These are phyloP conservation scores for Pantelozetes paolii DNA, from an alignment of 2,888 invertebrate species.

Conservation along the genomic window DNA sequence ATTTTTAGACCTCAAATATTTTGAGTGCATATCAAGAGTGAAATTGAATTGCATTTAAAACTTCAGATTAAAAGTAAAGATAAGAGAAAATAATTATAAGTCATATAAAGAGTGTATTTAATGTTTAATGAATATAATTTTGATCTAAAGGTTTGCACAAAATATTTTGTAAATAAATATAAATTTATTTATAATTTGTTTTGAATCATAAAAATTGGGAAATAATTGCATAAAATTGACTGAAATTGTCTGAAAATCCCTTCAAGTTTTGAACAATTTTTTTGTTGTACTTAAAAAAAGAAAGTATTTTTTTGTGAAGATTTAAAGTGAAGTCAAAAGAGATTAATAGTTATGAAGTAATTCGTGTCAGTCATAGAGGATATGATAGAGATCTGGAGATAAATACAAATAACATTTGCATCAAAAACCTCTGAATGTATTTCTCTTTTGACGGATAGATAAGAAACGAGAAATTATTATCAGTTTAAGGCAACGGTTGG, in stretches of 20 bases:
- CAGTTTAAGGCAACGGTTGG: background rate
- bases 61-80: background rate
- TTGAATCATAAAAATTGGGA: too few relatives aligned
- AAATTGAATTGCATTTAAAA: background rate
- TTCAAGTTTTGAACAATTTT: too few relatives aligned
- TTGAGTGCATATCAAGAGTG: background rate
- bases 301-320: background rate
- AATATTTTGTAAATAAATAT: too few relatives aligned
- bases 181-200: too few relatives aligned
- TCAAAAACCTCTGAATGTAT: constrained; percentile 14
- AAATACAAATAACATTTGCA: background rate
- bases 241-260: too few relatives aligned
- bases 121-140: too few relatives aligned
- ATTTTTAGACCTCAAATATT: background rate
- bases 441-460: background rate
- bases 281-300: too few relatives aligned
- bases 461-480: background rate
- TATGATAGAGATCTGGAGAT: background rate
- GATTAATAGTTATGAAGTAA: background rate
- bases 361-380: background rate
- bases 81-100: too few relatives aligned
- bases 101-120: too few relatives aligned
- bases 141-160: too few relatives aligned
- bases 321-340: background rate
- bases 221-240: too few relatives aligned